A percentile compares a stretch with the other conserved stretches of the same genome.
phyloP scores from a whole-genome alignment of 2,113 vertebrate genomes.

The Tychaedon coryphoeus region DNA sequence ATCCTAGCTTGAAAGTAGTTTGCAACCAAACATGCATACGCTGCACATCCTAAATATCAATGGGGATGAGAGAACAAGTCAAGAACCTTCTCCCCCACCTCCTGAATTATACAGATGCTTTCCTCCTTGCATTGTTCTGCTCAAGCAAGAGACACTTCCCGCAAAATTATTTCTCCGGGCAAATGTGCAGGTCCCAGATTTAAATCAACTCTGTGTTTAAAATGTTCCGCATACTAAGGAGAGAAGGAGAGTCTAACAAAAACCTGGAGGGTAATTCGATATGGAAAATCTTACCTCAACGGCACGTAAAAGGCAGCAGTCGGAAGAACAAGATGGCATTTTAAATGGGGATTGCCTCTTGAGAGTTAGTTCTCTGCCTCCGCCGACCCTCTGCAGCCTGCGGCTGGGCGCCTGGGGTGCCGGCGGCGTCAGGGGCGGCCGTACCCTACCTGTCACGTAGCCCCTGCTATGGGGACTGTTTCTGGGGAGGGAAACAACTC shows the following conservation, averaged over 20 bases:
- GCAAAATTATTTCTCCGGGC: neutral
- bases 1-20: neutral
- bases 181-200: neutral
- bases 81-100: conserved; percentile 3
- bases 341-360: conserved; percentile 71
- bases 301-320: conserved; percentile 87
- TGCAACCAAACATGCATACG: rapidly evolving
- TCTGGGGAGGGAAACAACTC: conserved; percentile 68
- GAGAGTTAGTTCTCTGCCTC: conserved; percentile 21
- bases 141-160: neutral
- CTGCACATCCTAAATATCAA: neutral
- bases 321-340: conserved; percentile 91
- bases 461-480: conserved; percentile 66
- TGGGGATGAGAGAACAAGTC: neutral
- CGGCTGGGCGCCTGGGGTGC: conserved; percentile 22
- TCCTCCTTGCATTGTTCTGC: conserved; percentile 18
- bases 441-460: conserved; percentile 71
- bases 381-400: conserved; percentile 39
- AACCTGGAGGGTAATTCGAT: neutral
- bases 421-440: conserved; percentile 52
- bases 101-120: conserved; percentile 9
- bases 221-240: neutral
- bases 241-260: neutral
- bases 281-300: conserved; percentile 82
- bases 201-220: neutral